Conservation (phyloP, 2,888 invertebrate genomes). For the Argyra leucocephala region DNA sequence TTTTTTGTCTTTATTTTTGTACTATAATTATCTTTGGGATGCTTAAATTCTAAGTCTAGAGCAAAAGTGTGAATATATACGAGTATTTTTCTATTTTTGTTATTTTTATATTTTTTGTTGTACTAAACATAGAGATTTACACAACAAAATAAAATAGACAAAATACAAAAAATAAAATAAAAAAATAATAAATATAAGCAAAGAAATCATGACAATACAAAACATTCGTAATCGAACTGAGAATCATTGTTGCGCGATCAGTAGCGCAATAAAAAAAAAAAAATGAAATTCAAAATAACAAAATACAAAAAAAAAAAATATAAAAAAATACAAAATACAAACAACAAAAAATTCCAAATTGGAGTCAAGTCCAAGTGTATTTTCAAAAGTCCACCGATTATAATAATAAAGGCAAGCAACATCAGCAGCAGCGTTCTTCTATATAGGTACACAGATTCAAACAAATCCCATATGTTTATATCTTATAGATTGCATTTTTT, state of each 20-base stretch:
- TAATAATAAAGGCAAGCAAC: not conserved
- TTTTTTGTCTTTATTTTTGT: no score
- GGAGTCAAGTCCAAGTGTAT: slow-evolving; percentile 3
- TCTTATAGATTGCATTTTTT: not conserved
- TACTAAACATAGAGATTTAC: not conserved
- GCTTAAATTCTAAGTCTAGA: slow-evolving; percentile 6
- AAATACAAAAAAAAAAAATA: not conserved
- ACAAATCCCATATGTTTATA: not conserved
- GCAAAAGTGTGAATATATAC: not conserved
- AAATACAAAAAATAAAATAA: not conserved
- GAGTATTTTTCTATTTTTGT: not conserved
- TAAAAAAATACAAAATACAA: not conserved
- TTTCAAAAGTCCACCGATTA: not conserved
- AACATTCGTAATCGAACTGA: slow-evolving; percentile 1
- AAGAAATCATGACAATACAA: not conserved
- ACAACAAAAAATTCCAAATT: not conserved
- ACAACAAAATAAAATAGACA: not conserved
- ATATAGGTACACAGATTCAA: not conserved
- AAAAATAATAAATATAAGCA: not conserved
- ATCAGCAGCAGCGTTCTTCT: no score
- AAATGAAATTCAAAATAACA: not conserved
- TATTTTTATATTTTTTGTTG: not conserved
- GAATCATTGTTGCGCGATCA: slow-evolving; percentile 4
- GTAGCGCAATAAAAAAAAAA: not conserved
- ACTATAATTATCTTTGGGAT: slow-evolving; percentile 1